Conservation (phyloP, 2,113 vertebrate genomes). For the Ceuthmochares aereus region DNA sequence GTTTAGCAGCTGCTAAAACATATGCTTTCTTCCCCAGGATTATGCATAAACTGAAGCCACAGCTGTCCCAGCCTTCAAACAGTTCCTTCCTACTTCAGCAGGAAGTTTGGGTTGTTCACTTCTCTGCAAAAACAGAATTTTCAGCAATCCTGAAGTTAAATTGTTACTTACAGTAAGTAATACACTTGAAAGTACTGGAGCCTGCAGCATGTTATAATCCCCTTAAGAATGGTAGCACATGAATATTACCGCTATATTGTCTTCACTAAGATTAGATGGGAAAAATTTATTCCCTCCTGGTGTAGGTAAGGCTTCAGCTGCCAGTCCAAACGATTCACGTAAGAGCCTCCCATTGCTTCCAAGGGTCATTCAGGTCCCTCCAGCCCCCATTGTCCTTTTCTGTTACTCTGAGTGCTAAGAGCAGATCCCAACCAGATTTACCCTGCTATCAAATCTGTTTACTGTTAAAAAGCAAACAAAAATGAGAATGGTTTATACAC, state of each 20-base stretch:
- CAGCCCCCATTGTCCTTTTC: neutral
- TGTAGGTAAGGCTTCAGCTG: neutral
- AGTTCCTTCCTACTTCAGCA: neutral
- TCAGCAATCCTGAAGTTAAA: neutral
- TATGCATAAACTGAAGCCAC: neutral
- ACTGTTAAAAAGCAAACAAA: neutral
- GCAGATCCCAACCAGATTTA: neutral
- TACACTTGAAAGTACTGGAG: neutral
- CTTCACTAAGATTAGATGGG: neutral
- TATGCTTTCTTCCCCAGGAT: neutral
- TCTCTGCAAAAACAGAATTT: neutral
- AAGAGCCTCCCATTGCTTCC: neutral
- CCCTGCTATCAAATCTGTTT: neutral
- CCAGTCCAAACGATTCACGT: neutral
- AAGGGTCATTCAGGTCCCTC: neutral
- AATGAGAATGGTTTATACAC: fast-evolving
- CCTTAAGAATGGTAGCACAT: neutral
- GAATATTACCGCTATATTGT: neutral
- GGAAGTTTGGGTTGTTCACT: neutral
- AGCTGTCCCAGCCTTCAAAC: neutral
- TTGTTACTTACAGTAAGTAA: neutral
- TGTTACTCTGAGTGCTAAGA: fast-evolving
- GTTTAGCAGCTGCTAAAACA: no score
- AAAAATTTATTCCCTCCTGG: neutral
- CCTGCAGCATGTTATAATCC: neutral